These are phyloP conservation scores for Agrochola lychnidis DNA, from an alignment of 2,888 invertebrate genomes.

Conservation along the genomic window DNA sequence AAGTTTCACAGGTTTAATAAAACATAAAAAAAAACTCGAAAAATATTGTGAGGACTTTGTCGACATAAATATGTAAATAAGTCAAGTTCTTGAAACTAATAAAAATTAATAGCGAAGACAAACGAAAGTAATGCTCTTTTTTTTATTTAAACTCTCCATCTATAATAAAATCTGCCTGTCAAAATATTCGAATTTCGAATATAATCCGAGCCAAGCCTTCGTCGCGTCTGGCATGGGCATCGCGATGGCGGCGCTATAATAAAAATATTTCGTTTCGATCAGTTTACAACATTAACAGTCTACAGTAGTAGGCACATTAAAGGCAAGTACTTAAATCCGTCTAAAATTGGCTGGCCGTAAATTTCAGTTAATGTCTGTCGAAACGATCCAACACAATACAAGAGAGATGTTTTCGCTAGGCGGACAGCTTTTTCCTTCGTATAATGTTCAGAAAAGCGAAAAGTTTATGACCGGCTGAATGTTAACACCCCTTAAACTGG, in stretches of 20 bases:
- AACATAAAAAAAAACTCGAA: too few relatives aligned
- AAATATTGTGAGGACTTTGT: background rate
- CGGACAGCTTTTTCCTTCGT: slow-evolving; percentile 70
- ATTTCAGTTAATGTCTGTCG: slow-evolving; percentile 80
- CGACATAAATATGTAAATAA: background rate
- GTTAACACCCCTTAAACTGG: slow-evolving; percentile 73
- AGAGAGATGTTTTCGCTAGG: slow-evolving; percentile 67
- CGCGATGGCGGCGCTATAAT: slow-evolving; percentile 52
- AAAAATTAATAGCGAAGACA: slow-evolving; percentile 9
- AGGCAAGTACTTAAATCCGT: slow-evolving; percentile 79
- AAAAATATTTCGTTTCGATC: slow-evolving; percentile 70
- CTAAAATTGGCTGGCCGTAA: slow-evolving; percentile 82
- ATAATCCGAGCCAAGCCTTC: slow-evolving; percentile 7
- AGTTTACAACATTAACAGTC: slow-evolving; percentile 65
- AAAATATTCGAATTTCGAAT: slow-evolving; percentile 38
- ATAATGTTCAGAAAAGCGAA: slow-evolving; percentile 73
- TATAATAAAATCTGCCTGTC: slow-evolving; percentile 11
- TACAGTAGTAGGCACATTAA: slow-evolving; percentile 71
- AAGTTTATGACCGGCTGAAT: slow-evolving; percentile 72
- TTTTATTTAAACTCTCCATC: background rate
- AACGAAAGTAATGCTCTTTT: slow-evolving; percentile 19
- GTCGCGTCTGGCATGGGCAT: background rate
- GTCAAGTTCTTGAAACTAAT: background rate
- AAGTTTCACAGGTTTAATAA: too few relatives aligned
- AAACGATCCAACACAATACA: slow-evolving; percentile 78